Percentiles rank a stretch among this genome's conserved stretches.
phyloP scores from a whole-genome alignment of 2,113 vertebrate species.

The Elephas maximus region DNA sequence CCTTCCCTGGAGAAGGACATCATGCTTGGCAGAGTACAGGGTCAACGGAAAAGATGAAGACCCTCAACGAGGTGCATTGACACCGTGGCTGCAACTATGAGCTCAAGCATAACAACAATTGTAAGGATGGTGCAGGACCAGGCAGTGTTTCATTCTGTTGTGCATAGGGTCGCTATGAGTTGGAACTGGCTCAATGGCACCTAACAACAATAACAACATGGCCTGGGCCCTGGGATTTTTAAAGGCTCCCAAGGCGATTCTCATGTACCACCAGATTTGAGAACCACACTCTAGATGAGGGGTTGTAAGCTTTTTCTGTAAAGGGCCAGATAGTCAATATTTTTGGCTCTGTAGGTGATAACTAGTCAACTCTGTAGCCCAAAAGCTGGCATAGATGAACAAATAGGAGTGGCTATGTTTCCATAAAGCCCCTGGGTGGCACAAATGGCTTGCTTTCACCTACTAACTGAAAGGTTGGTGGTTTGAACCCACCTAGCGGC shows the following conservation, averaged over 20 bases:
- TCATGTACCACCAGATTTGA: not conserved
- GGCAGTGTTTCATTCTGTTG: too few species aligned
- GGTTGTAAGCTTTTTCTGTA: not conserved
- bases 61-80: too few species aligned
- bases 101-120: too few species aligned
- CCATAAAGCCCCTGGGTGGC: not conserved
- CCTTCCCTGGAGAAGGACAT: too few species aligned
- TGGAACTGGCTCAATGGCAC: too few species aligned
- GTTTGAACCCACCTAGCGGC: not conserved
- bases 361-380: not conserved
- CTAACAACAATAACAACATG: too few species aligned
- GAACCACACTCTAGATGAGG: not conserved
- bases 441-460: not conserved
- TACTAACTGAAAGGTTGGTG: not conserved
- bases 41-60: too few species aligned
- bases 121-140: too few species aligned
- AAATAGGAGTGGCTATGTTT: not conserved
- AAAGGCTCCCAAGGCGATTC: not conserved
- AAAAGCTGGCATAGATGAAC: not conserved
- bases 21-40: too few species aligned
- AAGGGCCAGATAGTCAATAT: not conserved
- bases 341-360: not conserved
- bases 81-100: too few species aligned
- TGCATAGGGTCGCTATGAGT: too few species aligned
- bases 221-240: not conserved